These are phyloP conservation scores for Ornithoptera priamus DNA, from an alignment of 2,888 invertebrate species.

Conservation along the genomic window DNA sequence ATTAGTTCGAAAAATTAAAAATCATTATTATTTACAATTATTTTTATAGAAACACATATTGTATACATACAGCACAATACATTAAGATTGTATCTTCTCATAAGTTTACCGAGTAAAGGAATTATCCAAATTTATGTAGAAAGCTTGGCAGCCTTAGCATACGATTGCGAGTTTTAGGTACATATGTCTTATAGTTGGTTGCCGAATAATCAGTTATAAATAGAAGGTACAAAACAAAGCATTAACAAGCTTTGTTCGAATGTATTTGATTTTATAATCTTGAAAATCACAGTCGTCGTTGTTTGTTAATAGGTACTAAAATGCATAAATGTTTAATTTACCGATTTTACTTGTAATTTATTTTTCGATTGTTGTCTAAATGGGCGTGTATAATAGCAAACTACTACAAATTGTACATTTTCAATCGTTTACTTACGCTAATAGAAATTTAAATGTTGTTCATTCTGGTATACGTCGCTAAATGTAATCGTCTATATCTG, in stretches of 20 bases:
- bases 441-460: background rate
- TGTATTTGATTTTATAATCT: constrained; percentile 43
- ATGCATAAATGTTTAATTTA: constrained; percentile 35
- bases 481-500: background rate
- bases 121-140: constrained; percentile 35
- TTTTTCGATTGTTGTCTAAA: constrained; percentile 30
- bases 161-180: constrained; percentile 64
- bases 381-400: constrained; percentile 16
- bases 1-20: no score
- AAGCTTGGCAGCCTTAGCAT: constrained; percentile 40
- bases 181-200: constrained; percentile 73
- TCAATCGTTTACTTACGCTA: constrained; percentile 17
- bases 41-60: no score
- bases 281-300: constrained; percentile 34
- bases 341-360: constrained; percentile 41
- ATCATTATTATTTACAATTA: no score
- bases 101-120: constrained; percentile 3
- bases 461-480: background rate
- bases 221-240: constrained; percentile 69
- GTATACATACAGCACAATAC: no score
- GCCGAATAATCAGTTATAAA: constrained; percentile 71
- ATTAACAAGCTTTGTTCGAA: constrained; percentile 48
- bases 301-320: constrained; percentile 37
- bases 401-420: constrained; percentile 12
- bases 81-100: background rate